phyloP scores from a whole-genome alignment of 2,888 invertebrate genomes.

The Rutpela maculata region DNA sequence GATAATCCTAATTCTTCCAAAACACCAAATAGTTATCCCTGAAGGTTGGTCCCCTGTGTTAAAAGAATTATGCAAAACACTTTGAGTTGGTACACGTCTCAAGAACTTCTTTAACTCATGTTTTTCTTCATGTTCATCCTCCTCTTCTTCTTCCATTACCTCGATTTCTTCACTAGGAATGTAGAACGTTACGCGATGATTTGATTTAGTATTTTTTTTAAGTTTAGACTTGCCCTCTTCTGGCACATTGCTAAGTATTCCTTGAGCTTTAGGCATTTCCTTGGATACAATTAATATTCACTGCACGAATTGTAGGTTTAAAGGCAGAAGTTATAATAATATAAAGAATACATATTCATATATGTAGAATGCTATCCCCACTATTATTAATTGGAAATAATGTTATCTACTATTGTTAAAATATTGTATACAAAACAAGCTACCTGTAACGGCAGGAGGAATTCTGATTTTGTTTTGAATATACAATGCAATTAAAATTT shows the following conservation, averaged over 20 bases:
- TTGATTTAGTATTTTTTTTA: background rate
- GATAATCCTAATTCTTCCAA: background rate
- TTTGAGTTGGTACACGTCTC: background rate
- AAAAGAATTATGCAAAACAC: background rate
- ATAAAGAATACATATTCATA: background rate
- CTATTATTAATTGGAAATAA: constrained; percentile 1
- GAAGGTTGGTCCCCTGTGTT: background rate
- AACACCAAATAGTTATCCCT: background rate
- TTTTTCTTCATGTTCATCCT: background rate
- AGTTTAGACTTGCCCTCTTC: background rate
- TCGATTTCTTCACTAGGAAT: background rate
- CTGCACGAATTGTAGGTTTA: background rate
- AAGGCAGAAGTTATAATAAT: background rate
- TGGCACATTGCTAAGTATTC: background rate
- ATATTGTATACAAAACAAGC: constrained; percentile 17
- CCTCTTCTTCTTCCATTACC: background rate
- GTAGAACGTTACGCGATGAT: background rate
- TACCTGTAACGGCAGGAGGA: background rate
- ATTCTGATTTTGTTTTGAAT: constrained; percentile 4
- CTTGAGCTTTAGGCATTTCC: background rate
- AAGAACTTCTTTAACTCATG: background rate
- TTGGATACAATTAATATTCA: background rate
- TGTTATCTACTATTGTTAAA: constrained; percentile 3
- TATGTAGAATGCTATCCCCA: background rate
- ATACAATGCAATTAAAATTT: background rate